Evolutionary conservation across 2,113 vertebrate genomes (phyloP), one percentile per base, ranked within the genome.

Genomic region (Ursus arctos): DNA sequence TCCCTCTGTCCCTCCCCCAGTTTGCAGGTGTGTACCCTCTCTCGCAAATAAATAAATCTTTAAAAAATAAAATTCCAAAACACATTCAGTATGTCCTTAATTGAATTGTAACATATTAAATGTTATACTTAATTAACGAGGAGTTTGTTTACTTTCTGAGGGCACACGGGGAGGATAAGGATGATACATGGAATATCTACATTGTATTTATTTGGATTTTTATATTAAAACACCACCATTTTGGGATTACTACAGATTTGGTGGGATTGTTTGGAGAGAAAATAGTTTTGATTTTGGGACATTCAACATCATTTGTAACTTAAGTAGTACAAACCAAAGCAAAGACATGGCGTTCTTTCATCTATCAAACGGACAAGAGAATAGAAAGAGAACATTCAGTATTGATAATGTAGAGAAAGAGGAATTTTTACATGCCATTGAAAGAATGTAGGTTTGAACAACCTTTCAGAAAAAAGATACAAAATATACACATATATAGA

Each of bases 191-290:
- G 43, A 85, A 22, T 63, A 53, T 80, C 14, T 71, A 49, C 24
- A 47, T 61, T 87, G 31, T 94, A 47, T 72, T 92, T 85, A 79
- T 43, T 55, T 80, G 49, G 22, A 80, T 26, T 91, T 91, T 95
- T 59, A 90, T 72, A 94, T 95, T 79, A 87, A 59, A 94, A 65
- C 67, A 74, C 22, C 24, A 89, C n/a, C 51, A 82, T 47, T n/a
- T 10, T 83, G 28, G 40, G 69, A 77, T 88, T 85, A 91, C 19
- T 69, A 89, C 14, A 93, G 13, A 93, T 85, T 81, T 26, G 1
- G 19, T 93, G 43, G 26, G 28, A 65, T 15, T 77, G 36, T 87
- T 83, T 51, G 9, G 21, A 93, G 71, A 72, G 53, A 92, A 97
- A 88, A 76, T 19, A 69, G 51, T 82, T 82, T 55, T 81, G 33